Conservation (phyloP, 2,797 vertebrate genomes). For the Oreochromis mossambicus region DNA sequence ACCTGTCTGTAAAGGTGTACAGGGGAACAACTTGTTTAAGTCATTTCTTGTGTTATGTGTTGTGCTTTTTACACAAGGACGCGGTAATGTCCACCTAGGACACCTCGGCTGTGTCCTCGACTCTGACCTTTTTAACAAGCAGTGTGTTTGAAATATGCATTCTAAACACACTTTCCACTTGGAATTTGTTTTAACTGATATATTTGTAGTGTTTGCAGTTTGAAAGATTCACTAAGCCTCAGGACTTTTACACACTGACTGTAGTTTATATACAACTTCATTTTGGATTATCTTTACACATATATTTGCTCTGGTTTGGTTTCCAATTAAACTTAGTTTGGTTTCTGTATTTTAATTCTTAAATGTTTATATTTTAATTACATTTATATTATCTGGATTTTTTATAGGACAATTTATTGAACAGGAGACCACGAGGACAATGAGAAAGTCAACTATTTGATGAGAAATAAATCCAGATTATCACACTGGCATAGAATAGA, state of each 20-base stretch:
- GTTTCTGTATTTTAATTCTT: neutral
- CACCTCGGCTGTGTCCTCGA: neutral
- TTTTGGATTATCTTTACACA: neutral
- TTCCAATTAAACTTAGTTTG: neutral
- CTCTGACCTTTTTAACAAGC: neutral
- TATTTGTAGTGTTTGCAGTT: neutral
- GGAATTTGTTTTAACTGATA: neutral
- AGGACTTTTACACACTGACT: neutral
- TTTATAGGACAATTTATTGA: neutral
- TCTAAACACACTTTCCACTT: neutral
- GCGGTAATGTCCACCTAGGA: neutral
- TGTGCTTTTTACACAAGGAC: neutral
- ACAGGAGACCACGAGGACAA: neutral
- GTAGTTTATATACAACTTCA: neutral
- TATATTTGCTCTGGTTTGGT: neutral
- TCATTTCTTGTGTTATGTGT: neutral
- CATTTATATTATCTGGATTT: neutral
- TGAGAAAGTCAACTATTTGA: rapidly evolving
- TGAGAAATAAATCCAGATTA: neutral
- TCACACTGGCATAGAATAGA: neutral
- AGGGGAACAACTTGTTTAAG: too few relatives aligned
- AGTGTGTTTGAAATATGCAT: neutral
- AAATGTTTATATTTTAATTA: neutral
- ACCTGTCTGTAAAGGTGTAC: neutral
- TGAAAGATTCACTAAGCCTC: rapidly evolving